phyloP scores from a whole-genome alignment of 2,888 invertebrate species.

The Urechis unicinctus region DNA sequence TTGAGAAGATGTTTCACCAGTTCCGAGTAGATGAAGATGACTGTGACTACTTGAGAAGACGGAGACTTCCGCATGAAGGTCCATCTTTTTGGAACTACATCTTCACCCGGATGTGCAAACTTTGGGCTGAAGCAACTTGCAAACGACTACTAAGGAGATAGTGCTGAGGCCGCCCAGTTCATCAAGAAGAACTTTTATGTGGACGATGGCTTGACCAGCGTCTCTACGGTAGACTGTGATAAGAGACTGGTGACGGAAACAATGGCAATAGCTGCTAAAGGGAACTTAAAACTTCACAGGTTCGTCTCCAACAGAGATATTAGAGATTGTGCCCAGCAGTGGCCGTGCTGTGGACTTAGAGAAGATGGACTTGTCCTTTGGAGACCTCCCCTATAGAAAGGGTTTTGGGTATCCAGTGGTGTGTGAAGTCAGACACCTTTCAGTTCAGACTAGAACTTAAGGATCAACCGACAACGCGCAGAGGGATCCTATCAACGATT shows the following conservation, averaged over 20 bases:
- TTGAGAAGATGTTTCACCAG: conserved; percentile 5
- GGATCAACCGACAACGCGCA: background rate
- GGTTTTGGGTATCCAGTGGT: background rate
- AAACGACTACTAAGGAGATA: background rate
- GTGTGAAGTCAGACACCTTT: background rate
- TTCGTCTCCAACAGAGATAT: conserved; percentile 5
- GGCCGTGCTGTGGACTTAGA: background rate
- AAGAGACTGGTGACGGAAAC: conserved; percentile 3
- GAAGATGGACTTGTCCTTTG: background rate
- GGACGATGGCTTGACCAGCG: background rate
- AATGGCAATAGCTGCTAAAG: too few relatives aligned
- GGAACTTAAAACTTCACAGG: conserved; percentile 3
- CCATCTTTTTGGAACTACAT: conserved; percentile 3
- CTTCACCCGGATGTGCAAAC: background rate
- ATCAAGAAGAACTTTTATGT: background rate
- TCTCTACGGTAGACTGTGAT: background rate
- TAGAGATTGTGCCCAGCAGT: background rate
- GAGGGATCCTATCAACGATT: conserved; percentile 2
- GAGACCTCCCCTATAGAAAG: conserved; percentile 1
- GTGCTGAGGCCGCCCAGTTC: background rate
- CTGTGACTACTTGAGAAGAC: background rate
- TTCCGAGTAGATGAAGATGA: background rate
- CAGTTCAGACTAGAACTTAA: background rate
- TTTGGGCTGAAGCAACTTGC: background rate
- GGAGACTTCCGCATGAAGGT: background rate